Evolutionary conservation across 64 coral and sea anemone genomes (phyloP), one percentile per base, ranked within the genome.

Genomic region (Stylophora pistillata): DNA sequence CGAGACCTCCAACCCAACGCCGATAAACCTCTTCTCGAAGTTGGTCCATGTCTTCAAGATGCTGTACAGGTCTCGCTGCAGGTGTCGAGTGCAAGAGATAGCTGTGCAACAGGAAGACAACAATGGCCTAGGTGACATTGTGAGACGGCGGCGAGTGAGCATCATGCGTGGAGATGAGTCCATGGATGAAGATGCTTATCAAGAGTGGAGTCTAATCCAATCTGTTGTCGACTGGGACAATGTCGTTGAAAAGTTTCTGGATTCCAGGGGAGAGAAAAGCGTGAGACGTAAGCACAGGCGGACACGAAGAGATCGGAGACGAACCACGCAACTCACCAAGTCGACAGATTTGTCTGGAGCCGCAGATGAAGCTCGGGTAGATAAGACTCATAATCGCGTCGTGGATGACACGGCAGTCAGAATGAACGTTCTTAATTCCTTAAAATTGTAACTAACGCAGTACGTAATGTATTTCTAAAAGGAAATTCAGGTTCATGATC

Each of bases 21-120:
- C 97, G 5, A 70, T 99, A n/a, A 99, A 99, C 68, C 31, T 99
- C 1, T 95, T 99, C 64, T 93, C 91, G 20, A 90, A 81, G 33
- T n/a, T 87, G 16, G 66, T 93, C 17, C 86, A 85, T 41, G 37
- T 95, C 53, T 31, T 91, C n/a, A 89, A 94, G 52, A 78, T 70
- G 65, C 53, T 92, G 30, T 92, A 76, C 52, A 92, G 23, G 54
- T 26, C 31, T 0, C 73, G 73, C 16, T 92, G 90, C 29, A 73
- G 75, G 18, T 92, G 90, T 37, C 58, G 72, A 23, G 70, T 63
- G 27, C 31, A 71, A 7, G 84, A 77, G 10, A 76, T 86, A 12
- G 75, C 85, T 9, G 62, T 53, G 1, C 52, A 77, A 41, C 33
- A 33, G 47, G 52, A 47, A 10, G 82, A 23, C 14, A 33, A 77